These are phyloP conservation scores for Onychomys torridus DNA, from an alignment of 2,797 vertebrate genomes.

Conservation along the genomic window DNA sequence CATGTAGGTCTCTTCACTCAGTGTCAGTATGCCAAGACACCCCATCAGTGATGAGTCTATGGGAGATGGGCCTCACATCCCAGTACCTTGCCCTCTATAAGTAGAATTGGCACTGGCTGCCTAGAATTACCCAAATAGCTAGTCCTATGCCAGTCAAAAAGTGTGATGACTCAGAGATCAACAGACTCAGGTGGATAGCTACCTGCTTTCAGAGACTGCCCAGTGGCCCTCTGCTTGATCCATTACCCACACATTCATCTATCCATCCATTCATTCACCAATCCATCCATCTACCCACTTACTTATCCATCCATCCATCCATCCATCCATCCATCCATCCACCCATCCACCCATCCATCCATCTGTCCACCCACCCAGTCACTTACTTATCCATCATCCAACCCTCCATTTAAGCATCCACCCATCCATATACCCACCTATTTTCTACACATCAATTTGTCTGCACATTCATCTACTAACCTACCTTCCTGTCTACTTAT, in stretches of 20 bases:
- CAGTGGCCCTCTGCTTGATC: neutral
- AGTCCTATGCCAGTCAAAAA: too few species aligned
- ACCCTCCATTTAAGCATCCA: neutral
- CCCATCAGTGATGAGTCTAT: too few species aligned
- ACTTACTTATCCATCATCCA: neutral
- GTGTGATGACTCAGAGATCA: neutral
- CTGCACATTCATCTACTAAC: neutral
- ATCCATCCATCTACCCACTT: neutral
- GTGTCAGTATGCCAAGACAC: neutral
- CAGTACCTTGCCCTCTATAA: too few species aligned
- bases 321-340: neutral
- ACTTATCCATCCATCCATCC: neutral
- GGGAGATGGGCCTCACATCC: neutral
- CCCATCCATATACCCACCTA: neutral
- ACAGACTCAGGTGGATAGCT: neutral
- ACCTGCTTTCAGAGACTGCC: neutral
- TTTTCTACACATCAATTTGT: too few species aligned
- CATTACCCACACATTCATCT: neutral
- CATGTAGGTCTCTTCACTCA: neutral
- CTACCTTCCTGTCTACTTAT: neutral
- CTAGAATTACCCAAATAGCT: neutral
- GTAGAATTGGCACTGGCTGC: neutral
- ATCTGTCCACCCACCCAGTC: neutral
- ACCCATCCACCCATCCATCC: rapidly evolving
- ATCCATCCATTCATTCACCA: neutral